These are phyloP conservation scores for Rhopalosiphum nymphaeae DNA, from an alignment of 2,888 invertebrate species.

Conservation along the genomic window DNA sequence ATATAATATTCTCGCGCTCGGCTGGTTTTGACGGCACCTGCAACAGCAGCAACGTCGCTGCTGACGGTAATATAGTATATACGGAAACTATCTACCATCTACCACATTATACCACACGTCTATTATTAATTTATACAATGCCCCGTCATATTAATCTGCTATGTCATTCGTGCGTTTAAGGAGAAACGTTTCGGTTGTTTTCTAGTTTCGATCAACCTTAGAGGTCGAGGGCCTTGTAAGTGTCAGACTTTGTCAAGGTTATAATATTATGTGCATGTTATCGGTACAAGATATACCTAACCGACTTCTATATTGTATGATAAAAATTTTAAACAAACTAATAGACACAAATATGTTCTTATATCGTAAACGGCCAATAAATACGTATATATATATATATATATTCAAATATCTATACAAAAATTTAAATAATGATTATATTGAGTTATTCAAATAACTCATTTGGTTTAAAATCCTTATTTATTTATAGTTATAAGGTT, in stretches of 20 bases:
- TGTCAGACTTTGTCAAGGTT: neutral
- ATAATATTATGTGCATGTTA: neutral
- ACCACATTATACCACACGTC: neutral
- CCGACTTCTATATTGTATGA: neutral
- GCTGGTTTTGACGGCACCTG: neutral
- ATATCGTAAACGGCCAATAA: neutral
- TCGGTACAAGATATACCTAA: neutral
- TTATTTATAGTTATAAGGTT: too few relatives aligned
- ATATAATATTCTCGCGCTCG: neutral
- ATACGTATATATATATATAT: too few relatives aligned
- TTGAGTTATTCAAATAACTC: too few relatives aligned
- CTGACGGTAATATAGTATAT: neutral
- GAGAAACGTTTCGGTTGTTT: neutral
- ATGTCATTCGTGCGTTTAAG: neutral
- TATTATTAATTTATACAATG: neutral
- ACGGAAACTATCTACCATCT: neutral
- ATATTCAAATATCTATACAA: neutral
- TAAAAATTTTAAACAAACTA: neutral
- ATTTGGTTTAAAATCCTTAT: too few relatives aligned
- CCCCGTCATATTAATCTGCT: neutral
- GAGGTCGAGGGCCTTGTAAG: neutral
- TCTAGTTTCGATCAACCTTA: neutral
- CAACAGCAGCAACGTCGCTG: neutral
- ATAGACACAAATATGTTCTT: neutral
- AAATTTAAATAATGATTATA: neutral